Evolutionary conservation across 2,888 invertebrate species (phyloP).

Genomic region (Pantelozetes paolii): DNA sequence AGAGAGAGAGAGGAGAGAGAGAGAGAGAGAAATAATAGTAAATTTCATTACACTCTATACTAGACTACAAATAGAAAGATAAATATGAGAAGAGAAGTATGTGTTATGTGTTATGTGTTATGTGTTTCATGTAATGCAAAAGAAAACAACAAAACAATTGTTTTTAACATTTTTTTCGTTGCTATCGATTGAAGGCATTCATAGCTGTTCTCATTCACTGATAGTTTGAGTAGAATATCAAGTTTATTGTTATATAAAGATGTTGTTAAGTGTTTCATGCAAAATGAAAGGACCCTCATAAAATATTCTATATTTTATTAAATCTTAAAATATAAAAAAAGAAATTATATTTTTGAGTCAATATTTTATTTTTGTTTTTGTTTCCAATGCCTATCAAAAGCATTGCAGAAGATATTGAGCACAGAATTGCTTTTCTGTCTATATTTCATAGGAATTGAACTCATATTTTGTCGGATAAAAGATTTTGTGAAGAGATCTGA

Average conservation of each 20-base stretch:
- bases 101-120: not conserved
- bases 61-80: no score
- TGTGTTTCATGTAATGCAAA: not conserved
- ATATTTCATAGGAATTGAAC: not conserved
- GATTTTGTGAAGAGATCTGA: not conserved
- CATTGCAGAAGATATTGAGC: no score
- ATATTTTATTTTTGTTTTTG: not conserved
- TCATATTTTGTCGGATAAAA: not conserved
- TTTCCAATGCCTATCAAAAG: no score
- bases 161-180: not conserved
- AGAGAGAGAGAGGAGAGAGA: slow-evolving; percentile 6
- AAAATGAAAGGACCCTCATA: no score
- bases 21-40: not conserved
- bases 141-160: not conserved
- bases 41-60: no score
- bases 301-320: not conserved
- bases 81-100: not conserved
- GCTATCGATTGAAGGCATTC: not conserved
- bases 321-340: not conserved
- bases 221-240: not conserved
- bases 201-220: not conserved
- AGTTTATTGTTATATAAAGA: not conserved
- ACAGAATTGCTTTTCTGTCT: not conserved
- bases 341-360: not conserved
- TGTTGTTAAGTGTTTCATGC: not conserved